Evolutionary conservation across 2,888 invertebrate genomes (phyloP), one percentile per base, ranked within the genome.

Genomic region (Polydrusus cervinus): DNA sequence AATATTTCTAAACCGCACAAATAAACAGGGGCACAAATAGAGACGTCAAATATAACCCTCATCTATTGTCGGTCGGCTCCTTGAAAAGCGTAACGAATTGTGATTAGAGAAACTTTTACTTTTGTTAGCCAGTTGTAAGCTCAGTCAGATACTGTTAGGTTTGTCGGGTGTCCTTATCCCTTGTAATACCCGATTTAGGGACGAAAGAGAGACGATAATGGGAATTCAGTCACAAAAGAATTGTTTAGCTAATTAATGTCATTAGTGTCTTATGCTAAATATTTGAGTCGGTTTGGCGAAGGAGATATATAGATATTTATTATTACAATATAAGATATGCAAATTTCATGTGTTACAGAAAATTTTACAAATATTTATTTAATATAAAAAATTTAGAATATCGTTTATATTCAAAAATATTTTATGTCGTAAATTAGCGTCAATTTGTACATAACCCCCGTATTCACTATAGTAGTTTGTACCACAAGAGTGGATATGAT

Each of bases 11-110:
- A 75, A 75, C 75, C 75, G 61, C 75, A 75, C 71, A 75, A 75
- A 75, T 75, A 74, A 70, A 71, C 66, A 51, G 68, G 66, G 60
- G 61, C 34, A 65, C 65, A 75, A 81, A 82, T 81, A 79, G 80
- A 82, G 77, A 79, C 75, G 81, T 81, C 81, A 81, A 82, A 81
- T 78, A 81, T 67, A 68, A 74, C 74, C 74, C 74, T 74, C 74
- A 79, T 78, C 80, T 77, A 80, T 79, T 77, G 80, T 78, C 80
- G 80, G 64, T 38, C 25, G 79, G 61, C 80, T 79, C 69, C 78
- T 79, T 78, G 82, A 82, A 79, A 79, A 77, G 79, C 80, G 77
- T 81, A 79, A 79, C 81, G 79, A 82, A 82, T 81, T 79, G 80
- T 79, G 78, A 81, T 80, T 78, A 79, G 78, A 70, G 76, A 76